These are phyloP conservation scores for Carettochelys insculpta DNA, from an alignment of 2,113 vertebrate species.

Conservation along the genomic window DNA sequence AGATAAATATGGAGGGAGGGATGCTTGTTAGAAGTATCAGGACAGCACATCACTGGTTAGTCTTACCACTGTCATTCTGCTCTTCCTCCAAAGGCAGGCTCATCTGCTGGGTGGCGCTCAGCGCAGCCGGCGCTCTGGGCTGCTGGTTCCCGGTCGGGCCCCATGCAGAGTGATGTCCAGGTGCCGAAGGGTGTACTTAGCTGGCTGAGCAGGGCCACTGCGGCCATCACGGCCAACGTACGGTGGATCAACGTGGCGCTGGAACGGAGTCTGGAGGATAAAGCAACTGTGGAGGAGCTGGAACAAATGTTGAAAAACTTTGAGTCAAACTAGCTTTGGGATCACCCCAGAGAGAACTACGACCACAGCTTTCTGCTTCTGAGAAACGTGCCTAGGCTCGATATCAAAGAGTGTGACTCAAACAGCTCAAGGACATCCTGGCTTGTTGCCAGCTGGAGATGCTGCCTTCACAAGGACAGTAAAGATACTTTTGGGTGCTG, in stretches of 20 bases:
- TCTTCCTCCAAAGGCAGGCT: neutral
- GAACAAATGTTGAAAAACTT: conserved; percentile 7
- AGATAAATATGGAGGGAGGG: neutral
- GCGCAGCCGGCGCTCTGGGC: neutral
- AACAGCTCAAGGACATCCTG: neutral
- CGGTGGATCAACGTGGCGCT: neutral
- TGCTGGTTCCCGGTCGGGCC: neutral
- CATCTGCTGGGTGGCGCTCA: neutral
- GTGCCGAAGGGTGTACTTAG: neutral
- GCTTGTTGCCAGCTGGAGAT: neutral
- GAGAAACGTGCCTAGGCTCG: neutral
- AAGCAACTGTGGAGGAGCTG: conserved; percentile 24
- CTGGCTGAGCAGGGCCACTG: too few species aligned
- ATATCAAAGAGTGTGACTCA: neutral
- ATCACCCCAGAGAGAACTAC: neutral
- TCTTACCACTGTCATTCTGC: neutral
- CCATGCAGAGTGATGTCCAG: neutral
- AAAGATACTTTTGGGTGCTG: neutral
- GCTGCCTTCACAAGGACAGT: neutral
- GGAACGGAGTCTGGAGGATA: conserved; percentile 20
- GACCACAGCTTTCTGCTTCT: neutral
- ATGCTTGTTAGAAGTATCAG: neutral
- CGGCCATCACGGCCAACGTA: too few species aligned
- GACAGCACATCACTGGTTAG: neutral
- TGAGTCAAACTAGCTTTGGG: neutral